Evolutionary conservation across 1,140 invertebrate species (phyloP), one percentile per base, ranked within the genome.

Genomic region (Drosophila ercepeae): DNA sequence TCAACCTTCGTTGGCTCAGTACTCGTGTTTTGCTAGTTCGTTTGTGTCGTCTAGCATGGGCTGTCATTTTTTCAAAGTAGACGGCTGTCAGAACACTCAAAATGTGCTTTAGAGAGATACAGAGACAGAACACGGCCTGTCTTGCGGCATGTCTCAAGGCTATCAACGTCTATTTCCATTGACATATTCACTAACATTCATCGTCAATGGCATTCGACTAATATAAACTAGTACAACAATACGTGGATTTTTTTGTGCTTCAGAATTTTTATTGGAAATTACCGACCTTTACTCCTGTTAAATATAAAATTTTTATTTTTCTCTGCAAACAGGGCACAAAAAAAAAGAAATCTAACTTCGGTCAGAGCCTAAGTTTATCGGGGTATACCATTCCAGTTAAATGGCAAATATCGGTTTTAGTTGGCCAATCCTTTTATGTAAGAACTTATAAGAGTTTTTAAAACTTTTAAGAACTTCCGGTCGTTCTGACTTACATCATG

Each of bases 31-130:
- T 18, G 14, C 7, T 42, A 18, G 39, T 42, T 42, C 16, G 39
- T 42, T 42, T 74, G 44, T 46, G 48, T 51, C 36, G 54, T 29
- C 19, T 7, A 18, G 7, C 50, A 49, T 74, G 50, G 59, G 27
- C 54, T 75, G 78, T 65, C 67, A 59, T 46, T 74, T 34, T 59
- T 58, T 42, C 45, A 69, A 39, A 75, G 55, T 70, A 77, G 63
- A 53, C 61, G 73, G 39, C 78, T 89, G 82, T 88, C 82, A 86
- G 81, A 71, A 89, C 77, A 72, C 70, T 75, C 74, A 83, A 88
- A 74, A 64, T 78, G 78, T 82, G 58, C 61, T 64, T 18, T 64
- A 69, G 44, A 63, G 48, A 68, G 69, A 60, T 63, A 51, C 41
- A 57, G 5, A 16, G 36, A 39, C n/a, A 39, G 34, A 32, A 25